Percentiles rank a stretch among this genome's conserved stretches.
Conservation (phyloP, 1,140 invertebrate genomes). For the Aphelinus certus region DNA sequence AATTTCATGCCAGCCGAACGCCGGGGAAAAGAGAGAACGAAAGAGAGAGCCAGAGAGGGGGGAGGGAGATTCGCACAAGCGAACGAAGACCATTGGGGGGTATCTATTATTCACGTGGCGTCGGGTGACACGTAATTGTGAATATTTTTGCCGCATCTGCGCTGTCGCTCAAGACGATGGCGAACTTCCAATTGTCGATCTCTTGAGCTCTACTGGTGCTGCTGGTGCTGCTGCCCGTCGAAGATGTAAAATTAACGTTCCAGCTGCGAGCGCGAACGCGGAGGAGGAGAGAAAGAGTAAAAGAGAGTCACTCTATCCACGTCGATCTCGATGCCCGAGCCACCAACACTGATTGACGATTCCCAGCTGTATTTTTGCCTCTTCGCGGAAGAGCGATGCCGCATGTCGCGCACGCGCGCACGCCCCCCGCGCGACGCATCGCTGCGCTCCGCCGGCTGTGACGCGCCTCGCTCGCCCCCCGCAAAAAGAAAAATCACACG, state of each 20-base stretch:
- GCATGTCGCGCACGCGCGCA: too few relatives aligned
- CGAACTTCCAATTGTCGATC: constrained; percentile 60
- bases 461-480: too few relatives aligned
- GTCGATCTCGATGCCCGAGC: too few relatives aligned
- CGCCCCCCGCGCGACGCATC: too few relatives aligned
- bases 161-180: constrained; percentile 62
- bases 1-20: constrained; percentile 48
- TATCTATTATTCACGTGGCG: constrained; percentile 60
- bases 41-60: constrained; percentile 30
- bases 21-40: not conserved
- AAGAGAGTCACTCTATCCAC: too few relatives aligned
- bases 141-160: constrained; percentile 64
- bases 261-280: not conserved
- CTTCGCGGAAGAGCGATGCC: too few relatives aligned
- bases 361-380: not conserved
- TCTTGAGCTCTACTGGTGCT: not conserved
- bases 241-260: constrained; percentile 16
- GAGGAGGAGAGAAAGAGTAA: too few relatives aligned
- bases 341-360: constrained; percentile 17
- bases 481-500: too few relatives aligned
- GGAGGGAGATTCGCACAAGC: not conserved
- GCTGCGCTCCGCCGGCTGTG: too few relatives aligned
- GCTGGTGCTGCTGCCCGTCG: not conserved
- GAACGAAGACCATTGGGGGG: constrained; percentile 49
- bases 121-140: constrained; percentile 60